phyloP scores from a whole-genome alignment of 2,797 vertebrate genomes.

The Glyptemys insculpta region DNA sequence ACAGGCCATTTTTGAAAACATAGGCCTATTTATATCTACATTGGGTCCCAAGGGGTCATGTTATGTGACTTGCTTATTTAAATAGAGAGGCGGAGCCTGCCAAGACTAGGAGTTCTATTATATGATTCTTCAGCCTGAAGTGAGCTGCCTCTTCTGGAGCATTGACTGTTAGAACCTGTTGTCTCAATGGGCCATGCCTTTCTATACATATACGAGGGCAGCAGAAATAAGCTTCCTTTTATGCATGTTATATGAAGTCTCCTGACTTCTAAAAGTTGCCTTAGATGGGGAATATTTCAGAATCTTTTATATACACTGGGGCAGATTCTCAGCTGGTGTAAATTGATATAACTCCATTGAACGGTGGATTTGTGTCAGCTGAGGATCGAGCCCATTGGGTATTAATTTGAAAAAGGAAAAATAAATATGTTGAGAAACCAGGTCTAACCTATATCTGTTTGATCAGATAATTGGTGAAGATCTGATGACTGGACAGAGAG shows the following conservation, averaged over 20 bases:
- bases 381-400: fast-evolving
- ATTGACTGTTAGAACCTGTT: not conserved
- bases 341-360: not conserved
- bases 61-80: not conserved
- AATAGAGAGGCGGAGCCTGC: not conserved
- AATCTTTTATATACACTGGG: not conserved
- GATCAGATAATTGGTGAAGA: not conserved
- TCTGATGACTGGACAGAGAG: not conserved
- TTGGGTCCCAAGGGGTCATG: not conserved
- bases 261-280: not conserved
- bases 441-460: not conserved
- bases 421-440: not conserved
- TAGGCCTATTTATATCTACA: not conserved
- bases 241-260: not conserved
- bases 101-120: not conserved
- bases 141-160: not conserved
- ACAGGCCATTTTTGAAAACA: not conserved
- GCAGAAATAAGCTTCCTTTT: not conserved
- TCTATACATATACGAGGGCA: not conserved
- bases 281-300: not conserved
- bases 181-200: not conserved
- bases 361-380: fast-evolving
- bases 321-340: not conserved
- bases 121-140: not conserved
- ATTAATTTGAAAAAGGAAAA: not conserved